Evolutionary conservation across 2,113 vertebrate genomes (phyloP), one percentile per base, ranked within the genome.

Genomic region (Apistogramma diplotaenia): DNA sequence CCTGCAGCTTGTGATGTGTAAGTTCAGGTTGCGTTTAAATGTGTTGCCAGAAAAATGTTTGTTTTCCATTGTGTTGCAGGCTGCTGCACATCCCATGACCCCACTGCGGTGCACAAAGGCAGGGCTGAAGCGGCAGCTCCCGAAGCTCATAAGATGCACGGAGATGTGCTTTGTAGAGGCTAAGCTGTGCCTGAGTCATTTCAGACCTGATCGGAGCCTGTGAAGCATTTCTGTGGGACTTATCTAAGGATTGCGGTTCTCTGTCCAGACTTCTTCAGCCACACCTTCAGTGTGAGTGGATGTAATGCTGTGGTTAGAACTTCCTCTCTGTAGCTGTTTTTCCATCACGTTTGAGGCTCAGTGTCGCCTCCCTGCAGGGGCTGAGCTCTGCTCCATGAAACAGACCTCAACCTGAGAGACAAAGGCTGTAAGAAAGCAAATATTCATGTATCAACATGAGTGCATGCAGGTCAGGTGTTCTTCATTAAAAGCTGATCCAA

Each of bases 181-280:
- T 59, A 12, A 85, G 33, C 49, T 8, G 80, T 60, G 60, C 51
- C 61, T 51, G 6, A 84, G 16, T 53, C 23, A n/a, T 71, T 53
- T 29, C 27, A 67, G 55, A 55, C 59, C 12, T 13, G n/a, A 23
- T 5, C 70, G 3, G 25, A 35, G 2, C 27, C 54, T 19, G 1
- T 29, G 18, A n/a, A 8, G 15, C 11, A 21, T 21, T 23, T 13
- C 13, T 70, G 37, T 46, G 25, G 37, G 61, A 67, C 21, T 25
- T 43, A 3, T 65, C 13, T 21, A 43, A 65, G 37, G 35, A 43
- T 16, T 18, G 21, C 61, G 18, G 61, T 43, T 43, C 23, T 15
- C 21, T 25, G 35, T 65, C 60, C 60, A 62, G 21, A 16, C 35
- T 65, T 65, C 23, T 1, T 18, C 5, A 2, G 5, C 25, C 37